phyloP scores from a whole-genome alignment of 30 jellyfish, hydroid and myxozoan genomes.

The Cassiopea xamachana region DNA sequence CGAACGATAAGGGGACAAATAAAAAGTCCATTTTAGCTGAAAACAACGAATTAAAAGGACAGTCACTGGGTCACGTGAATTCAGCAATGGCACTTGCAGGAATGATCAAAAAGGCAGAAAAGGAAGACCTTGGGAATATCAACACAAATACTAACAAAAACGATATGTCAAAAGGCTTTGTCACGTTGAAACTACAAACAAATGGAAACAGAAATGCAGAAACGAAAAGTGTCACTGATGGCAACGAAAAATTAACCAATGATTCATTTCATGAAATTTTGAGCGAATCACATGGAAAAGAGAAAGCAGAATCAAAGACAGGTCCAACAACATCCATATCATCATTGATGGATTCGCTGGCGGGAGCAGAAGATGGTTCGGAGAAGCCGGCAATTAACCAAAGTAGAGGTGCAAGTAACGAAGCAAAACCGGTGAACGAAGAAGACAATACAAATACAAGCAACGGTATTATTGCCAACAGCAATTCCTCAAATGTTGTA shows the following conservation, averaged over 20 bases:
- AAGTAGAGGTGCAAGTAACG: neutral
- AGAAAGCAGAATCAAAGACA: neutral
- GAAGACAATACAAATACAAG: neutral
- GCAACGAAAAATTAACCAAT: neutral
- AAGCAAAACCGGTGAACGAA: neutral
- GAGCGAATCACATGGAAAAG: neutral
- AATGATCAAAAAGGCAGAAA: conserved; percentile 60
- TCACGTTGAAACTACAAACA: neutral
- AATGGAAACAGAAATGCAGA: neutral
- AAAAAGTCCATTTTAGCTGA: conserved; percentile 48
- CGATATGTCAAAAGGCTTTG: neutral
- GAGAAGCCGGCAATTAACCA: conserved; percentile 21
- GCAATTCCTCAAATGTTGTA: conserved; percentile 9
- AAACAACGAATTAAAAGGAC: conserved; percentile 41
- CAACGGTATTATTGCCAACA: neutral
- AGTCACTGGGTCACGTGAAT: conserved; percentile 73
- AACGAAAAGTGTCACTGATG: neutral
- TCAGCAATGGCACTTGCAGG: conserved; percentile 62
- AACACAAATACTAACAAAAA: neutral
- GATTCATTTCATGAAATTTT: neutral
- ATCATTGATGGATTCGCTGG: conserved; percentile 66
- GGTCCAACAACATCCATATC: conserved; percentile 58
- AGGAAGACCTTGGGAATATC: conserved; percentile 29
- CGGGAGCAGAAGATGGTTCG: conserved; percentile 47
- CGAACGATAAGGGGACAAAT: conserved; percentile 56